phyloP scores from a whole-genome alignment of 2,797 vertebrate species.

The Lagodon rhomboides region DNA sequence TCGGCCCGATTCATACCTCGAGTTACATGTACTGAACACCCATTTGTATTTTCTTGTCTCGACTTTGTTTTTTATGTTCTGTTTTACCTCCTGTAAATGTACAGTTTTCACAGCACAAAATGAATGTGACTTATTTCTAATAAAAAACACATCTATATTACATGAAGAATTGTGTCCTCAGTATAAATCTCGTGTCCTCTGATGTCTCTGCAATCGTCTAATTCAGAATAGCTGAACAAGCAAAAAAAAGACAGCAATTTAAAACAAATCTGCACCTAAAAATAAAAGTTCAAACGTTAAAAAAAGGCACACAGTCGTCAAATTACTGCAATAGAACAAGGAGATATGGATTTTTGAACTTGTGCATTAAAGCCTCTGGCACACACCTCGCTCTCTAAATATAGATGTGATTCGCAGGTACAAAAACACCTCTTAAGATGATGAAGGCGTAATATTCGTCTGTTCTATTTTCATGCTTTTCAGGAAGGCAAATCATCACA shows the following conservation, averaged over 20 bases:
- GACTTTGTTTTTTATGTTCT: constrained; percentile 79
- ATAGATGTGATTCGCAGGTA: constrained; percentile 75
- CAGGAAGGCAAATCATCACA: constrained; percentile 54
- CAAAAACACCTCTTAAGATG: constrained; percentile 69
- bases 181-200: background rate
- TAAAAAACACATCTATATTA: constrained; percentile 86
- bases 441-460: constrained; percentile 69
- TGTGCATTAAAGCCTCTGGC: constrained; percentile 63
- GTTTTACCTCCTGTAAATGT: constrained; percentile 86
- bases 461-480: constrained; percentile 77
- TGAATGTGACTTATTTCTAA: constrained; percentile 95
- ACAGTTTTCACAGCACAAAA: constrained; percentile 95
- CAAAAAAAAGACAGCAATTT: background rate
- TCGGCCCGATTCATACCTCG: constrained; percentile 64
- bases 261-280: constrained; percentile 36
- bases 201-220: background rate
- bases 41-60: constrained; percentile 79
- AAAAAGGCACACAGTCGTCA: constrained; percentile 15
- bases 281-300: constrained; percentile 30
- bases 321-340: constrained; percentile 21
- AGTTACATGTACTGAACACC: constrained; percentile 75
- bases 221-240: constrained; percentile 2
- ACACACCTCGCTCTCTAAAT: constrained; percentile 68
- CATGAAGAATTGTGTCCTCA: constrained; percentile 25
- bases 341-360: constrained; percentile 48